Base-by-base conservation (phyloP, 2,888 invertebrate genomes). In the Xanthorhoe spadicearia region DNA sequence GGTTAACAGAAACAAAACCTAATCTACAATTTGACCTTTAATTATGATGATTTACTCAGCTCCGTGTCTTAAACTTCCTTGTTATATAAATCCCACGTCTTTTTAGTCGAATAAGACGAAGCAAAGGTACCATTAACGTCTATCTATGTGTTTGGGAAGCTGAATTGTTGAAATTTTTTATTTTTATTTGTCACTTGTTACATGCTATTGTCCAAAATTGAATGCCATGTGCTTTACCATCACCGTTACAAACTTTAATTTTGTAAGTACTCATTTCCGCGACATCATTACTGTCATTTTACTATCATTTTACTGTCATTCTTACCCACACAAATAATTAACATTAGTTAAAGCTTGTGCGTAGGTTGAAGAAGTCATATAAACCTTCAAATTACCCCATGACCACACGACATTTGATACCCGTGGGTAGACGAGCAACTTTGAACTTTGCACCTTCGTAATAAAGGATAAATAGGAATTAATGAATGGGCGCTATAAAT, bases 391-490 rank as follows among this genome's bases (percentile, higher is more conserved):
- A 32, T 32, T 57, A 28, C 8, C 55, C 52, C 15, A 57, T 55
- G 19, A 13, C 28, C 54, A 51, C 48, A 35, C 64, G 61, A 56
- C 62, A 65, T 65, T 56, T 56, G 50, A 54, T 50, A 6, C 17
- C 59, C 64, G 69, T 66, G 57, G 66, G 64, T 35, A 46, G 68
- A 54, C 1, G 4, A 38, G 52, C 9, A 43, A 53, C 38, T 46
- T 54, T 61, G 9, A 62, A 38, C 46, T 43, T 55, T 63, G 35
- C 50, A 50, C 56, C 23, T 19, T 43, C 23, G 19, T n/a, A 54
- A 50, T 55, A 66, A 48, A 48, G 55, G 17, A 38, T 53, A 61
- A 61, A 58, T 64, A 61, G 23, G 28, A 35, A 15, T 60, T 61
- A 65, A 51, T 57, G 15, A 49, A 28, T 17, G 28, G 48, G 48